Evolutionary conservation across 2,797 vertebrate species (phyloP).

Genomic region (Telmatherina bonti): DNA sequence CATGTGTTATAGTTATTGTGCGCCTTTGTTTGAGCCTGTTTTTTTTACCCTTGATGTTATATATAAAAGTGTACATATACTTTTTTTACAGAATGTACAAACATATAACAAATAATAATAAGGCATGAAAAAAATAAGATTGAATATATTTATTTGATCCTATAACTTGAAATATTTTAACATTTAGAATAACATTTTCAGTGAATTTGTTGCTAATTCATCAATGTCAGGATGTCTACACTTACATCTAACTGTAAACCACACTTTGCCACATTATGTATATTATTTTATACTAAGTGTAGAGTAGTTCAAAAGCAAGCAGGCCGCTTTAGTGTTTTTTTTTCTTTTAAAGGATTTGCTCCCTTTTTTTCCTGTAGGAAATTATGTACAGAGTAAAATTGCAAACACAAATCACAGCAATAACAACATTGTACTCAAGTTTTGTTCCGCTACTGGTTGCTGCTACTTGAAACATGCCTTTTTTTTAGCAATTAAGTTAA

Average conservation of each 20-base stretch:
- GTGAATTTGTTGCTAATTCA: not conserved
- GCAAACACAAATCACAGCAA: constrained; percentile 51
- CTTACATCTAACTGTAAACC: not conserved
- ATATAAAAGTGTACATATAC: not conserved
- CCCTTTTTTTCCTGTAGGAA: constrained; percentile 35
- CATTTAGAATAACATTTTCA: not conserved
- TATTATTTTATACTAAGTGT: not conserved
- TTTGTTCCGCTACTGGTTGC: constrained; percentile 44
- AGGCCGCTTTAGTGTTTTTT: not conserved
- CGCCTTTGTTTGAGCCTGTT: constrained; percentile 3
- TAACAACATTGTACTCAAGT: constrained; percentile 54
- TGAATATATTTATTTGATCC: too few species aligned
- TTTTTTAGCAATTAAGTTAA: constrained; percentile 74
- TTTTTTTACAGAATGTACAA: not conserved
- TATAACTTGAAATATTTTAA: not conserved
- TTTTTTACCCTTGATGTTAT: not conserved
- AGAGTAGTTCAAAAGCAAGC: not conserved
- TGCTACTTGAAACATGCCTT: constrained; percentile 69
- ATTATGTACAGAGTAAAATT: constrained; percentile 28
- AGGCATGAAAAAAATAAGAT: not conserved
- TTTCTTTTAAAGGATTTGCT: not conserved
- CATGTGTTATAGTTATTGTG: constrained; percentile 19
- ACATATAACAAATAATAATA: not conserved
- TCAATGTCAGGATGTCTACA: not conserved
- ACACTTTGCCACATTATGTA: not conserved